Evolutionary conservation across 2,888 invertebrate genomes (phyloP), one percentile per base, ranked within the genome.

Genomic region (Plagodis dolabraria): DNA sequence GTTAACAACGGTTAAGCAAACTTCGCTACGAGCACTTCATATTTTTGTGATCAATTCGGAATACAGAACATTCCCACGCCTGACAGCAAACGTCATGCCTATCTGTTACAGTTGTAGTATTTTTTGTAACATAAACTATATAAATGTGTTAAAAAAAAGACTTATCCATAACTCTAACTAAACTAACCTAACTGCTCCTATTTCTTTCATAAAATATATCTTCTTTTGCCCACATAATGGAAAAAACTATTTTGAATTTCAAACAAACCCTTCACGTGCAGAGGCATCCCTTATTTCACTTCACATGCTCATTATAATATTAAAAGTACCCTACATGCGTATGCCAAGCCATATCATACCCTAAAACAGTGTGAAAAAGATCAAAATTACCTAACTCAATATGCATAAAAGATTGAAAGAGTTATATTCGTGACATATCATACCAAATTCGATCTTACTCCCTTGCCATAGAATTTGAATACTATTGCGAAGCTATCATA

Each of bases 271-370:
- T 77, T 82, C 79, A 79, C 72, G 75, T 77, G 72, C 76, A 78
- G 72, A 56, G 59, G 71, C 72, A 76, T 77, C 79, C 68, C 76
- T 76, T 79, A 77, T 76, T 77, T 75, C 75, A 76, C 73, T 76
- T 76, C 74, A 76, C 72, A 74, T 76, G 68, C 77, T 80, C 79
- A 83, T 82, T 84, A 82, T 77, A 82, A 81, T 86, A 85, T 82
- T 78, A 77, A 83, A 82, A 80, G 69, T 77, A 74, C 66, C 65
- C 55, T 60, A 43, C 61, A 35, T 12, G 43, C 10, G 34, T 8
- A 35, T 7, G 33, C 49, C 45, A 65, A 33, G 34, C 53, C 12
- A 75, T 71, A 69, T 59, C 42, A 22, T 49, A 68, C 63, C 63
- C 53, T 71, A 69, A 47, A 7, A n/a, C 5, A 47, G 11, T 4